Evolutionary conservation across 1,140 invertebrate genomes (phyloP).

Genomic region (Leucophenga varia): DNA sequence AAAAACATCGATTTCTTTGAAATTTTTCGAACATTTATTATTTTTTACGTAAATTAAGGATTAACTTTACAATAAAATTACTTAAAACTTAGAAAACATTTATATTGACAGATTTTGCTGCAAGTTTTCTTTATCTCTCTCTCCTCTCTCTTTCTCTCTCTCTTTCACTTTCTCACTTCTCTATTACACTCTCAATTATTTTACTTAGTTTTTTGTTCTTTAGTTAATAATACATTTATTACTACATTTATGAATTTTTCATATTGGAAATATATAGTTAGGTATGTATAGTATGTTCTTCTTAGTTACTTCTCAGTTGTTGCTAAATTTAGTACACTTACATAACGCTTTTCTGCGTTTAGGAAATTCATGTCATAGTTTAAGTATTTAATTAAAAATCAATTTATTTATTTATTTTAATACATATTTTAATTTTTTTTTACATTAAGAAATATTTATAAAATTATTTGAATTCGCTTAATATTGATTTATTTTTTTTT

Average conservation of each 20-base stretch:
- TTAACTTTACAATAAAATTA: constrained; percentile 42
- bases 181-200: too few species aligned
- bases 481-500: constrained; percentile 41
- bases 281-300: too few species aligned
- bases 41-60: constrained; percentile 43
- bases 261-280: too few species aligned
- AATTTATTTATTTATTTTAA: constrained; percentile 15
- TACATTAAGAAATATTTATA: constrained; percentile 12
- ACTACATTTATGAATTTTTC: constrained; percentile 25
- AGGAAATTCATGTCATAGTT: too few species aligned
- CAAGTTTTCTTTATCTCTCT: constrained; percentile 23
- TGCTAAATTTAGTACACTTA: constrained; percentile 5
- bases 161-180: too few species aligned
- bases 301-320: too few species aligned
- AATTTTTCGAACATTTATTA: constrained; percentile 32
- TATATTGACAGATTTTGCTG: constrained; percentile 26
- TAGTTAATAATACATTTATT: too few species aligned
- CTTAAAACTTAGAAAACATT: constrained; percentile 16
- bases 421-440: too few species aligned
- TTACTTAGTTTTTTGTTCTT: too few species aligned
- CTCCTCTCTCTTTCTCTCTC: too few species aligned
- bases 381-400: too few species aligned
- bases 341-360: neutral
- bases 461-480: neutral
- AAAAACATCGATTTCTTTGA: constrained; percentile 3